Percentiles rank a stretch among this genome's conserved stretches.
Conservation (phyloP, 2,113 vertebrate genomes). For the Meriones unguiculatus region DNA sequence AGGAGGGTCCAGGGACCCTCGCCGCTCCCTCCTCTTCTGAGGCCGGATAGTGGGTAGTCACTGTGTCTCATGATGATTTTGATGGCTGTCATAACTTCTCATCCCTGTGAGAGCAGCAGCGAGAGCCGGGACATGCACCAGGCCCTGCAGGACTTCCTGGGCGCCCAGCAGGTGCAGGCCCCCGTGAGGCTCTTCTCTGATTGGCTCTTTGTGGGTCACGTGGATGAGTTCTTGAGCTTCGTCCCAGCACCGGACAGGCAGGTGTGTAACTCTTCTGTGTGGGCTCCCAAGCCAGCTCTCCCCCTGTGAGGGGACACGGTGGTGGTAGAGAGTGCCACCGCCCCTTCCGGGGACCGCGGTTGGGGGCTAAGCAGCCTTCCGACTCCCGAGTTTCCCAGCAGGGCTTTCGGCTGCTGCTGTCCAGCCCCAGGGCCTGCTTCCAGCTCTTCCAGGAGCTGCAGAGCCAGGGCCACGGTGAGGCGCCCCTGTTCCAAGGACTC, state of each 20-base stretch:
- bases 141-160: conserved; percentile 92
- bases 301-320: background rate
- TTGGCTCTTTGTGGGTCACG: conserved; percentile 94
- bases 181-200: conserved; percentile 94
- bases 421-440: conserved; percentile 92
- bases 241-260: conserved; percentile 91
- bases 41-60: too few relatives aligned
- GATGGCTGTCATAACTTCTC: background rate
- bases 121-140: conserved; percentile 88
- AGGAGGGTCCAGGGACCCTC: background rate
- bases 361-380: background rate
- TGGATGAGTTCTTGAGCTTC: conserved; percentile 97
- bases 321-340: background rate
- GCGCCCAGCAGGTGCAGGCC: conserved; percentile 94
- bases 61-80: background rate
- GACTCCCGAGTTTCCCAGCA: conserved; percentile 67
- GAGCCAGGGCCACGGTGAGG: conserved; percentile 88
- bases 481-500: conserved; percentile 88
- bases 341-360: background rate
- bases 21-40: background rate
- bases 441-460: conserved; percentile 89
- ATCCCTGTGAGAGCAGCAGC: fast-evolving
- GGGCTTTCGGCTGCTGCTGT: conserved; percentile 95
- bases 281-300: background rate
- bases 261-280: conserved; percentile 83